phyloP scores from a whole-genome alignment of 2,888 invertebrate genomes.

The Hyalella azteca region DNA sequence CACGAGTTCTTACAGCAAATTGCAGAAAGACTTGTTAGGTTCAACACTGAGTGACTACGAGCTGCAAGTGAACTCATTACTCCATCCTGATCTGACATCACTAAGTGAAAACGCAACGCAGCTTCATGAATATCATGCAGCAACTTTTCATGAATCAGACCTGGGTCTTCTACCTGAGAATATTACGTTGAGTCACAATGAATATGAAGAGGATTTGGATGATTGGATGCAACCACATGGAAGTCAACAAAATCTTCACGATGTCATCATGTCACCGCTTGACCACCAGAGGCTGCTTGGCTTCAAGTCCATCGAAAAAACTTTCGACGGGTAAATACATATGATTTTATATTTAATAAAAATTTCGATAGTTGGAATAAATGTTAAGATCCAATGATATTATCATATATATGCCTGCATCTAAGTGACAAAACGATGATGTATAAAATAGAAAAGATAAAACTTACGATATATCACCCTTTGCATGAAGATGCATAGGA shows the following conservation, averaged over 20 bases:
- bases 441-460: too few relatives aligned
- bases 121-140: not conserved
- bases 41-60: too few relatives aligned
- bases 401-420: too few relatives aligned
- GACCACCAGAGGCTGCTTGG: constrained; percentile 46
- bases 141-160: not conserved
- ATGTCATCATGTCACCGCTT: constrained; percentile 23
- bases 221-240: not conserved
- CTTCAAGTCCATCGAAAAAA: constrained; percentile 41
- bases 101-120: not conserved
- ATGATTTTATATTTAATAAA: too few relatives aligned
- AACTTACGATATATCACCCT: too few relatives aligned
- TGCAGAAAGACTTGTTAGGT: not conserved
- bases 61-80: too few relatives aligned
- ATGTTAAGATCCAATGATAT: too few relatives aligned
- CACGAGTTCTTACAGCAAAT: not conserved
- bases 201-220: not conserved
- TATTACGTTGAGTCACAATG: not conserved
- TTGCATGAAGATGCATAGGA: too few relatives aligned
- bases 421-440: too few relatives aligned
- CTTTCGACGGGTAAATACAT: constrained; percentile 50
- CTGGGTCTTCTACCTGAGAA: not conserved
- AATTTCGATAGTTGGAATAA: too few relatives aligned
- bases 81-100: not conserved
- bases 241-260: too few relatives aligned